These are phyloP conservation scores for Pangasius macronema DNA, from an alignment of 2,797 vertebrate genomes.

Conservation along the genomic window DNA sequence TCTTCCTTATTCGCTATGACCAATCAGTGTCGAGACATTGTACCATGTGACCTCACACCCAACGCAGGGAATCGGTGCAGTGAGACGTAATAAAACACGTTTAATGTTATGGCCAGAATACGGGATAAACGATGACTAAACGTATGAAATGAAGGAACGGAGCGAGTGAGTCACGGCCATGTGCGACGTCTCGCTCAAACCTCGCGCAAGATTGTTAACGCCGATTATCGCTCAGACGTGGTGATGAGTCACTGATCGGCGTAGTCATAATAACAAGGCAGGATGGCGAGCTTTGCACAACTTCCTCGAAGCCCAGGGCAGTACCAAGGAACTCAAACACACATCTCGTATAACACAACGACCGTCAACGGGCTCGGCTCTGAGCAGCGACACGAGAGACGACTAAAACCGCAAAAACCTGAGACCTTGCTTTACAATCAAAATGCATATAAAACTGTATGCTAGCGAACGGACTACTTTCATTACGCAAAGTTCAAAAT, in stretches of 20 bases:
- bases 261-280: not conserved
- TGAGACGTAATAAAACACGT: not conserved
- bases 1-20: not conserved
- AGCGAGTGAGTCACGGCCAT: not conserved
- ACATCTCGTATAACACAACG: not conserved
- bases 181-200: not conserved
- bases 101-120: not conserved
- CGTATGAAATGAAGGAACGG: not conserved
- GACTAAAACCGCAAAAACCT: not conserved
- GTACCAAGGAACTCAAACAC: too few species aligned
- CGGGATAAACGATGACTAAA: not conserved
- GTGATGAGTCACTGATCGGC: not conserved
- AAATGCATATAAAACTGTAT: not conserved
- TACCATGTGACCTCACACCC: conserved; percentile 8
- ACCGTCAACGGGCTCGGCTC: not conserved
- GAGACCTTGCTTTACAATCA: not conserved
- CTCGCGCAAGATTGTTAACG: not conserved
- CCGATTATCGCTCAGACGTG: not conserved
- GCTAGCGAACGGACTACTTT: not conserved
- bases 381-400: not conserved
- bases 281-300: not conserved
- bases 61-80: not conserved
- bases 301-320: not conserved
- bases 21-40: not conserved
- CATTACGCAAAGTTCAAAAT: not conserved